Base-by-base conservation (phyloP, 64 coral and sea anemone genomes). In the Dendronephthya gigantea region DNA sequence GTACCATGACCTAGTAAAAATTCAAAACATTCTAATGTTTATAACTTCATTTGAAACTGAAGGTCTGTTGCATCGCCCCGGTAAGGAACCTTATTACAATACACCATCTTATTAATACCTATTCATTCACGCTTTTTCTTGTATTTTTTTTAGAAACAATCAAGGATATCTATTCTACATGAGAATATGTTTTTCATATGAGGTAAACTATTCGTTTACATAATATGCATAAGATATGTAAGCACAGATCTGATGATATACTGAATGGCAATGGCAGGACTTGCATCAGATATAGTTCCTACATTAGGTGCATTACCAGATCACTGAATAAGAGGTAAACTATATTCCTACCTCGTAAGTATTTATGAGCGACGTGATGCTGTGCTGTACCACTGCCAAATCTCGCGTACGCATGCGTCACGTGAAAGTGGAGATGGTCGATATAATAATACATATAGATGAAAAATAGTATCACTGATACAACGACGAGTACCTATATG, bases 361-460 rank as follows among this genome's bases (percentile, higher is more conserved):
- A 97, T 90, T 97, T 97, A 51, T 97, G 94, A 12, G 91, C 94
- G 48, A 97, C 88, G 82, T 97, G 89, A 87, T 97, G 91, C 39
- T 97, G 94, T 16, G 94, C 94, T 72, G 91, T 90, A 15, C 91
- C 91, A 28, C 92, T 93, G 7, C 94, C 94, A 39, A 89, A 41
- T 43, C 91, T 87, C 4, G 94, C 94, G 40, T 97, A 97, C 41
- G 90, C 94, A 87, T 88, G 90, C 0, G 91, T 83, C 11, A 97
- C 94, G 68, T 97, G 94, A 51, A 97, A 97, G 65, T 97, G 94
- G 14, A 97, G 92, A 84, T 97, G 83, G 50, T 97, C 94, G 56
- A 97, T 97, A 15, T 91, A 97, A 32, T 88, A 97, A 69, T 97
- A 97, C 94, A 97, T 97, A 43, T 97, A 97, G 11, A 97, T 39